Conservation (phyloP, 2,113 vertebrate genomes). For the Ageneiosus marmoratus region DNA sequence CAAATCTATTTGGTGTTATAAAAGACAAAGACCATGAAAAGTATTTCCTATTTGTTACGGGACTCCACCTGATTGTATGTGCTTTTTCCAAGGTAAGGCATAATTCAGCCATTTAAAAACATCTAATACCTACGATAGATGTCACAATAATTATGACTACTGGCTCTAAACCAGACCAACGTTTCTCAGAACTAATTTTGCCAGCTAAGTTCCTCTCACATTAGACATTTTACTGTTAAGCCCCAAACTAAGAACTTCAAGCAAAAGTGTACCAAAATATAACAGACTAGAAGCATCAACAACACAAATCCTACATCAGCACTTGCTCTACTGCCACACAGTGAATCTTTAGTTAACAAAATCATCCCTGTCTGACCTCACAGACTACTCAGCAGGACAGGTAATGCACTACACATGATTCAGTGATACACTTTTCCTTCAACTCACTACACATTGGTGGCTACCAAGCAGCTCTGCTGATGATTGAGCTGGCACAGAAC, state of each 20-base stretch:
- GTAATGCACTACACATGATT: neutral
- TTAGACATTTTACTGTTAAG: neutral
- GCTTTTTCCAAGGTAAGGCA: neutral
- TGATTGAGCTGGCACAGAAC: slow-evolving; percentile 1
- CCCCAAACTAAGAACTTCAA: neutral
- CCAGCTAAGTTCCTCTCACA: neutral
- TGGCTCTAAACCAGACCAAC: neutral
- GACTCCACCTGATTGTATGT: neutral
- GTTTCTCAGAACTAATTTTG: neutral
- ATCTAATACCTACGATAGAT: neutral
- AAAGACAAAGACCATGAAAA: slow-evolving; percentile 38
- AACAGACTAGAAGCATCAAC: neutral
- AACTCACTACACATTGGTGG: slow-evolving; percentile 52
- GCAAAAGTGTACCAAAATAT: neutral
- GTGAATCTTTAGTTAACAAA: slow-evolving; percentile 47
- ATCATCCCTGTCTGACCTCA: slow-evolving; percentile 60
- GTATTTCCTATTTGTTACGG: slow-evolving; percentile 64
- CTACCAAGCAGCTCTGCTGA: slow-evolving; percentile 42
- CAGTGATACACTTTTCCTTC: slow-evolving; percentile 58
- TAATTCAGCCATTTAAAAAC: neutral
- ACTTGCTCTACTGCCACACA: slow-evolving; percentile 33
- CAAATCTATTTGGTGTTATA: neutral
- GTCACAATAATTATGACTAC: neutral
- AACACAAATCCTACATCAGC: neutral
- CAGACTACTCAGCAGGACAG: slow-evolving; percentile 37